Base-by-base conservation (phyloP, 2,113 vertebrate genomes). In the Orientallactaga bullata region DNA sequence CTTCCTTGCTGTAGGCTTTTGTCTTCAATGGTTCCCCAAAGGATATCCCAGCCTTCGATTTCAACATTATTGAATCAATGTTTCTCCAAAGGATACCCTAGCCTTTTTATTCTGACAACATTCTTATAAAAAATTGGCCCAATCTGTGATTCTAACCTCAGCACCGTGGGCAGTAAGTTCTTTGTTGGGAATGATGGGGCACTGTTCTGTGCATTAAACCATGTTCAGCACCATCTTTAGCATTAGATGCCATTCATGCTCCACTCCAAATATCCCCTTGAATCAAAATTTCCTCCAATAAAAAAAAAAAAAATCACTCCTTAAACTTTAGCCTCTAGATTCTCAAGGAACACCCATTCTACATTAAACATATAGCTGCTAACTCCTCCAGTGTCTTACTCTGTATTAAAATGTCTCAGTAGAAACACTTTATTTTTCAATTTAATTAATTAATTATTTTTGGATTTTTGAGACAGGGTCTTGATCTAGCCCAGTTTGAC, bases 111-210 rank as follows among this genome's bases (percentile, higher is more conserved):
- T 81, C 16, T 63, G 74, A 26, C 21, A 9, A 90, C 2, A 18
- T 78, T 88, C 13, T 73, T 85, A 32, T 32, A 85, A 85, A 85
- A 39, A 47, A 81, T 90, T 39, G 24, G 66, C 13, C 68, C 81
- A 82, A 87, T 68, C 7, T n/a, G 35, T 15, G 6, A 5, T 79
- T 71, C 23, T 61, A 51, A 42, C 7, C 32, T 87, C 7, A 65
- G 37, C 13, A 84, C 51, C 78, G 9, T 10, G 39, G 61, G 26
- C 15, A n/a, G 24, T 79, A 66, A 69, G 69, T 37, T 85, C 2
- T n/a, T 79, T 91, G 18, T n/a, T 76, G 39, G 11, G 23, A 18
- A 42, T 5, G 10, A 16, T 8, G 3, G 16, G 15, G 23, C 39
- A 37, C 24, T 76, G 2, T 89, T 18, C 21, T 85, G 20, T 85